Evolutionary conservation across 2,113 vertebrate species (phyloP).

Genomic region (Macaca mulatta): DNA sequence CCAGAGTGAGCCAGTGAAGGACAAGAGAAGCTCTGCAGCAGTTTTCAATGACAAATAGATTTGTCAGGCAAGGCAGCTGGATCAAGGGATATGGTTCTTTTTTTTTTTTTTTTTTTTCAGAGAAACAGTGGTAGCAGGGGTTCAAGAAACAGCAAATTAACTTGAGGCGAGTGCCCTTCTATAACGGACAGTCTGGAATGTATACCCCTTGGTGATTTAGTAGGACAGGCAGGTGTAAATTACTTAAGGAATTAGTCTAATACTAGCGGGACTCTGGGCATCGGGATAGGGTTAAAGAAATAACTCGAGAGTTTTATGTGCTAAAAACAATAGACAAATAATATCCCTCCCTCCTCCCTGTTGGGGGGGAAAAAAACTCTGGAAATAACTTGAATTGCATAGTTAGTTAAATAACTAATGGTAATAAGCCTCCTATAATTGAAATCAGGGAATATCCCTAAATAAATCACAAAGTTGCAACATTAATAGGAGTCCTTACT

Average conservation of each 20-base stretch:
- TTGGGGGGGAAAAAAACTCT: background rate
- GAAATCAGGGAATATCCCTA: background rate
- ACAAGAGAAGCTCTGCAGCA: background rate
- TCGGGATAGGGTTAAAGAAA: background rate
- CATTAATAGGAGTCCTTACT: background rate
- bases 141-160: background rate
- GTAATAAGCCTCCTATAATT: background rate
- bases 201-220: background rate
- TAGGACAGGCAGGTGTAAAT: background rate
- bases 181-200: background rate
- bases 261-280: background rate
- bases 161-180: background rate
- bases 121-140: background rate
- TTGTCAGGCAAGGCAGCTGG: background rate
- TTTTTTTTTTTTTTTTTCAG: background rate
- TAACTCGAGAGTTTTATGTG: background rate
- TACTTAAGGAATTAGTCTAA: background rate
- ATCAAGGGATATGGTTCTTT: background rate
- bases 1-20: background rate
- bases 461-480: background rate
- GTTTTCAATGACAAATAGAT: background rate
- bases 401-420: background rate
- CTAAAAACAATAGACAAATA: background rate
- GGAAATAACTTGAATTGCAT: background rate
- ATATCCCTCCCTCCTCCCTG: too few relatives aligned